These are phyloP conservation scores for Stercorarius parasiticus DNA, from an alignment of 2,113 vertebrate genomes.

Conservation along the genomic window DNA sequence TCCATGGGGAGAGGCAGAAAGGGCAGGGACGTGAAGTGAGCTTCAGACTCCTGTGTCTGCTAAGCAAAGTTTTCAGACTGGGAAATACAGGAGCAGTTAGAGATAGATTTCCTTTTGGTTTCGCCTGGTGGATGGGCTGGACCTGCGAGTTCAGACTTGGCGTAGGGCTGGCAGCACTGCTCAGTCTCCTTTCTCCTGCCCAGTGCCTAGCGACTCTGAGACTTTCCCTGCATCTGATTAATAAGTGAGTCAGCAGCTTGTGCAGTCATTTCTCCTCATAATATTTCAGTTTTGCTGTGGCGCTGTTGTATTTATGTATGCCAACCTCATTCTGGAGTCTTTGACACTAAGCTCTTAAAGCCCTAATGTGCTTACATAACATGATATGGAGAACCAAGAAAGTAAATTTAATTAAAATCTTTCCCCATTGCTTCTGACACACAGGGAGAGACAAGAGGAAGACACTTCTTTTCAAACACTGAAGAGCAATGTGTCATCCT, in stretches of 20 bases:
- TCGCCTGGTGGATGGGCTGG: not conserved
- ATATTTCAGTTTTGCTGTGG: not conserved
- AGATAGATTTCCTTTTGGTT: not conserved
- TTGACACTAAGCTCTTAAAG: constrained; percentile 47
- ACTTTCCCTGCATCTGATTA: not conserved
- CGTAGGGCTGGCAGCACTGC: not conserved
- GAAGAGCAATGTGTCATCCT: not conserved
- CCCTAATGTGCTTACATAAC: constrained; percentile 43
- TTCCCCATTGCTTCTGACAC: not conserved
- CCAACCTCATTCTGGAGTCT: not conserved
- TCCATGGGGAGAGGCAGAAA: not conserved
- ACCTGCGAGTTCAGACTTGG: not conserved
- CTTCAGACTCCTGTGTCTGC: not conserved
- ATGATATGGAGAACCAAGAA: not conserved
- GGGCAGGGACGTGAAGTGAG: not conserved
- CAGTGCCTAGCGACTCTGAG: not conserved
- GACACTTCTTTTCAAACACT: not conserved
- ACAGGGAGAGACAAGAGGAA: not conserved
- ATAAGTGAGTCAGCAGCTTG: constrained; percentile 20
- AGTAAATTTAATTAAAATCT: constrained; percentile 41
- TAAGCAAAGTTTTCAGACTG: not conserved
- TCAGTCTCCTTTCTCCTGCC: not conserved
- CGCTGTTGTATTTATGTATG: not conserved
- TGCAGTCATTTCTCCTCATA: not conserved
- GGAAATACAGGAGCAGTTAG: not conserved